These are phyloP conservation scores for Eupithecia subumbrata DNA, from an alignment of 2,888 invertebrate species.

Conservation along the genomic window DNA sequence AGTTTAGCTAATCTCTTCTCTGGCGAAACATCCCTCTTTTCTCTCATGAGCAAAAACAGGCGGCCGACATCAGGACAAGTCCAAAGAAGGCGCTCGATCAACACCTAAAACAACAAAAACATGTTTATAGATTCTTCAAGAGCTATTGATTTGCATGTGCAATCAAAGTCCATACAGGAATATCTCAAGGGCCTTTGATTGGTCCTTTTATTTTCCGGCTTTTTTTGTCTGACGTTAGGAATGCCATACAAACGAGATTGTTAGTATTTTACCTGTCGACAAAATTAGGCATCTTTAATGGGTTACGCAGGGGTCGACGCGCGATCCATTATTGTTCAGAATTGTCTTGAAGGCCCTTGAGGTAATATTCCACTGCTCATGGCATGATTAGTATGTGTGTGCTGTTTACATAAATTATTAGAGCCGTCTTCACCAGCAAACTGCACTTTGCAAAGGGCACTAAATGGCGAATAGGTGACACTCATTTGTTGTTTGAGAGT, in stretches of 20 bases:
- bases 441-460: background rate
- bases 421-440: background rate
- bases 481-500: background rate
- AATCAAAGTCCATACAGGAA: background rate
- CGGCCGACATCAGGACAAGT: slow-evolving; percentile 86
- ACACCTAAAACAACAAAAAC: slow-evolving; percentile 60
- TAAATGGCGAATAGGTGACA: background rate
- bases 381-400: slow-evolving; percentile 1
- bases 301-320: slow-evolving; percentile 6
- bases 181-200: slow-evolving; percentile 7
- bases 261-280: background rate
- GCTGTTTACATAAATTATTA: slow-evolving; percentile 3
- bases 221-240: background rate
- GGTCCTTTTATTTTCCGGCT: background rate
- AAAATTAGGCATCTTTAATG: background rate
- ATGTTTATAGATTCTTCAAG: background rate
- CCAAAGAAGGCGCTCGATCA: slow-evolving; percentile 89
- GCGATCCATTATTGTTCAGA: background rate
- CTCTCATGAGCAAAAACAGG: slow-evolving; percentile 86
- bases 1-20: slow-evolving; percentile 82
- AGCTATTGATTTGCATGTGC: slow-evolving; percentile 6
- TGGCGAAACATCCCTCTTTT: slow-evolving; percentile 83
- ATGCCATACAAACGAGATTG: background rate
- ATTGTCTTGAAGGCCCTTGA: slow-evolving; percentile 1
- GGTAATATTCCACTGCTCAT: slow-evolving; percentile 3